Percentiles rank a stretch among this genome's conserved stretches.
Evolutionary conservation across 1,140 invertebrate genomes (phyloP).

Genomic region (Monomorium pharaonis): DNA sequence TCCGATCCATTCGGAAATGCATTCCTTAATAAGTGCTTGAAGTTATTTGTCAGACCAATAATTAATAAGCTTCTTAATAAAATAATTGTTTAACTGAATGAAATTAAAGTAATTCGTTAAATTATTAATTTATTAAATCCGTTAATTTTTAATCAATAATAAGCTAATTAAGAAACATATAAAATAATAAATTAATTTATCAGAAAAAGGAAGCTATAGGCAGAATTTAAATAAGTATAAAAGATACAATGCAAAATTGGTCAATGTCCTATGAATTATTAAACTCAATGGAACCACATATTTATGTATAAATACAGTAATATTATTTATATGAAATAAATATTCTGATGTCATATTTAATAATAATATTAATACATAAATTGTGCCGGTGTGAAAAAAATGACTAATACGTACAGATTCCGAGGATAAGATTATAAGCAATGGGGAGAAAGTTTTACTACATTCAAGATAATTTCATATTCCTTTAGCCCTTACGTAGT

Average conservation of each 20-base stretch:
- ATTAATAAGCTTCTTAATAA: background rate
- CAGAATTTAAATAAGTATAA: background rate
- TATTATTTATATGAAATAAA: background rate
- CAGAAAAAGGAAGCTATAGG: background rate
- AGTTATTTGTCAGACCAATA: background rate
- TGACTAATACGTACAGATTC: background rate
- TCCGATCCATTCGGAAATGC: background rate
- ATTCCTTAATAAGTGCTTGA: background rate
- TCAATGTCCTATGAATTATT: background rate
- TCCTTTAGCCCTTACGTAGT: background rate
- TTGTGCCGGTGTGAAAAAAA: background rate
- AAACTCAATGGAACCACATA: background rate
- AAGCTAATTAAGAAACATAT: background rate
- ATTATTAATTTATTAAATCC: no score
- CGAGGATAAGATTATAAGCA: background rate
- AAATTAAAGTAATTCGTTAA: no score
- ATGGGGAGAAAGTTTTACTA: background rate
- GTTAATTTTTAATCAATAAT: background rate
- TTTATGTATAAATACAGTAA: conserved; percentile 12
- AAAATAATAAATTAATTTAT: background rate
- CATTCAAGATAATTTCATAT: background rate
- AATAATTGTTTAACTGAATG: background rate
- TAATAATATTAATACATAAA: background rate
- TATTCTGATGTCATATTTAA: background rate
- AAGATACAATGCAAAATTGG: background rate